Percentiles rank a stretch among this genome's conserved stretches.
Evolutionary conservation across 2,797 vertebrate species (phyloP).

Genomic region (Aotus griseimembra): DNA sequence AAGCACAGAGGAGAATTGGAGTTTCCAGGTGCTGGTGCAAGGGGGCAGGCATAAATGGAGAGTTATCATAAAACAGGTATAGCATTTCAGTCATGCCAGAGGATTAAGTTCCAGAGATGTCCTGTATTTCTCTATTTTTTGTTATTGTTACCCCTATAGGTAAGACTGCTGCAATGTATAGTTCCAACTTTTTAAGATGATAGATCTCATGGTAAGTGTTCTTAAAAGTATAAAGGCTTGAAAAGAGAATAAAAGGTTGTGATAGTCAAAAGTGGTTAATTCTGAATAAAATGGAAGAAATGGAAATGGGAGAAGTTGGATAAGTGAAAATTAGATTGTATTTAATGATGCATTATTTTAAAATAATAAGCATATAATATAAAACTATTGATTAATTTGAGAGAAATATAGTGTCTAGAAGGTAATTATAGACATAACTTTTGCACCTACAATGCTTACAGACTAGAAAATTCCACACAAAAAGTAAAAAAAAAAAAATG

Average conservation of each 20-base stretch:
- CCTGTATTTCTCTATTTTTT: not conserved
- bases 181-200: not conserved
- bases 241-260: not conserved
- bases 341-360: not conserved
- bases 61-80: not conserved
- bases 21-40: not conserved
- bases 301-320: not conserved
- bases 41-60: not conserved
- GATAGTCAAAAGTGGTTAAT: not conserved
- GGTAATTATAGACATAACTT: not conserved
- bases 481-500: not conserved
- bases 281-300: not conserved
- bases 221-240: too few species aligned
- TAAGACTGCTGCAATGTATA: not conserved
- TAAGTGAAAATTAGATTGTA: not conserved
- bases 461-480: not conserved
- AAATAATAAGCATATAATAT: not conserved
- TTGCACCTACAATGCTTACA: not conserved
- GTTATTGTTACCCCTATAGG: not conserved
- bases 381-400: not conserved
- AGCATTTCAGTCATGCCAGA: not conserved
- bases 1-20: not conserved
- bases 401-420: not conserved
- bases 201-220: not conserved
- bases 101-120: not conserved